Conservation (phyloP, 2,888 invertebrate species). For the Himalopsyche japonica region DNA sequence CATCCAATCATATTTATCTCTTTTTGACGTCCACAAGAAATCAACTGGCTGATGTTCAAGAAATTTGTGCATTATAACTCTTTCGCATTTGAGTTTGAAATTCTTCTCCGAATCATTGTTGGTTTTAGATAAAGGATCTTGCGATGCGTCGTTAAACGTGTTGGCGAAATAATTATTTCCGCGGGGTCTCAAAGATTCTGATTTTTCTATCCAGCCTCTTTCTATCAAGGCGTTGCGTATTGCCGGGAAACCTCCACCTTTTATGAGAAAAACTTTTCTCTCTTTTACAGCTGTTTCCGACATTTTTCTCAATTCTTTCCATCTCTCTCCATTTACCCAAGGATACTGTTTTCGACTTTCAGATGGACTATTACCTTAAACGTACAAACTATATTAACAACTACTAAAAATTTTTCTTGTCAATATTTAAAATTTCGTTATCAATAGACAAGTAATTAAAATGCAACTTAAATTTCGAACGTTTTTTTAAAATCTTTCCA, state of each 20-base stretch:
- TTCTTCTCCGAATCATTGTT: conserved; percentile 48
- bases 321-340: conserved; percentile 65
- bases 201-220: conserved; percentile 76
- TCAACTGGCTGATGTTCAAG: conserved; percentile 80
- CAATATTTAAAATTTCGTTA: background rate
- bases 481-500: background rate
- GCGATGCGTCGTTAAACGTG: conserved; percentile 5
- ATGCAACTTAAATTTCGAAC: background rate
- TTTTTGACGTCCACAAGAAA: conserved; percentile 87
- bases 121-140: conserved; percentile 15
- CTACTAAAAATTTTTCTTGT: background rate
- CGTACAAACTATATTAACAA: background rate
- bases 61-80: conserved; percentile 73
- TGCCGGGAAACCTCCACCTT: conserved; percentile 73
- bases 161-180: conserved; percentile 14
- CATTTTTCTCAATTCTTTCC: conserved; percentile 66
- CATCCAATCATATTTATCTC: conserved; percentile 79
- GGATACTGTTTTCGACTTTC: conserved; percentile 57
- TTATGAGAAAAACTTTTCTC: conserved; percentile 70
- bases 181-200: conserved; percentile 48
- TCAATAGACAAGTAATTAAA: background rate
- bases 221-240: conserved; percentile 69
- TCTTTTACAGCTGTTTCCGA: conserved; percentile 69
- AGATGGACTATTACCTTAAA: conserved; percentile 46
- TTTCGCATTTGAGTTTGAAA: conserved; percentile 54